These are phyloP conservation scores for Drosophila mayaguana DNA, from an alignment of 2,888 invertebrate species.

Conservation along the genomic window DNA sequence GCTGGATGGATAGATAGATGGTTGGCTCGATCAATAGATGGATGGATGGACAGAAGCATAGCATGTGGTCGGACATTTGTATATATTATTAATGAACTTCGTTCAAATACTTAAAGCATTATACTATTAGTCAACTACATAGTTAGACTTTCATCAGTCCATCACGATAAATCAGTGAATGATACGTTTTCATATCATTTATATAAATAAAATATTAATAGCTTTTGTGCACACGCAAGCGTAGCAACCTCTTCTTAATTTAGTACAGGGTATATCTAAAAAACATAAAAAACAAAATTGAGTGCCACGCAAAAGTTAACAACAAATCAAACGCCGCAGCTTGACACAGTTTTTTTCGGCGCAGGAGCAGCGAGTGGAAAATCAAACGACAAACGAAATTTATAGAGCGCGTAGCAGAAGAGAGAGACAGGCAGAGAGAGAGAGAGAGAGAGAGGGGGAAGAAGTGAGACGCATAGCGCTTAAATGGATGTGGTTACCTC, in stretches of 20 bases:
- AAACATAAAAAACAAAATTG: slow-evolving; percentile 22
- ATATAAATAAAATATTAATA: no score
- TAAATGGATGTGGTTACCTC: slow-evolving; percentile 25
- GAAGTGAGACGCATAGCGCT: slow-evolving; percentile 4
- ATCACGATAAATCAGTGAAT: no score
- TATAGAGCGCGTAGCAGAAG: slow-evolving; percentile 60
- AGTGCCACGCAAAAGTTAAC: slow-evolving; percentile 70
- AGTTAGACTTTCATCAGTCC: no score
- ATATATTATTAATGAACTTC: no score
- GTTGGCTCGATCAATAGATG: neutral
- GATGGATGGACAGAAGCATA: no score
- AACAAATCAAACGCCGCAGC: slow-evolving; percentile 64
- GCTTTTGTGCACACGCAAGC: no score
- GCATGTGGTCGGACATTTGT: no score
- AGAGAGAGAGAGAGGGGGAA: neutral
- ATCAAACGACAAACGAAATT: slow-evolving; percentile 60
- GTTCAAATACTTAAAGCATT: no score
- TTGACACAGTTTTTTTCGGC: slow-evolving; percentile 74
- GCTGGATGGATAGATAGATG: neutral
- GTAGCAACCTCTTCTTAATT: fast-evolving
- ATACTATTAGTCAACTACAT: no score
- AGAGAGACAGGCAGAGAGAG: slow-evolving; percentile 1
- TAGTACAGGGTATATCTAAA: slow-evolving; percentile 1
- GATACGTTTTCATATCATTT: no score
- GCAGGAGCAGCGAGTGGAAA: slow-evolving; percentile 50